Base-by-base conservation (phyloP, 2,888 invertebrate genomes). In the Polylopha cassiicola region DNA sequence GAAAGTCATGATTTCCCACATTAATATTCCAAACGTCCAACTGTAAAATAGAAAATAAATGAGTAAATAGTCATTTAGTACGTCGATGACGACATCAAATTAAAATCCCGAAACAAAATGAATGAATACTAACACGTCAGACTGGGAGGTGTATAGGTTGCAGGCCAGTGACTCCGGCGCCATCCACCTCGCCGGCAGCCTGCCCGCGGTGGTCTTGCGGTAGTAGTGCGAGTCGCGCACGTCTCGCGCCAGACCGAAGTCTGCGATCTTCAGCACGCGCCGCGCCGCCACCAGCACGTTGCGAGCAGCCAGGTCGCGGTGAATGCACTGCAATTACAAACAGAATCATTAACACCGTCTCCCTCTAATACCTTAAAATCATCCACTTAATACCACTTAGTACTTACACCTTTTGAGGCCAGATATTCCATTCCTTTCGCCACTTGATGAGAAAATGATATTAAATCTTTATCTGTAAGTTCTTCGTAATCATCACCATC, bases 141-240 rank as follows among this genome's bases (percentile, higher is more conserved):
- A 94, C 81, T 95, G 93, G 16, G 94, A 92, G 20, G 95, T 98
- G 78, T 98, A 99, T 34, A 97, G 91, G 59, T 98, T 91, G 65
- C 97, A 95, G 73, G 97, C 97, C 17, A 99, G 84, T 0, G 99
- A 97, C 77, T 99, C 99, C 0, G 98, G 97, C 1, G 99, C 98
- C 99, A 99, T 99, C 99, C 99, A 99, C 80, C 98, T 98, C 11
- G 99, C 95, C 0, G 99, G 99, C 48, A 99, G 84, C 23, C 97
- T 87, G 6, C 99, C 99, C 69, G 98, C 96, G 6, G 97, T 97
- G 48, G 94, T 96, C 87, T 98, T 98, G 50, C 96, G 90, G 73
- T 99, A 98, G 73, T 99, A 98, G 69, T 98, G 97, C 55, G 95
- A 93, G 61, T 93, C 93, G 65, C 96, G 95, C 7, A 99, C 93